These are phyloP conservation scores for Chironomus tepperi DNA, from an alignment of 1,140 invertebrate genomes.

Conservation along the genomic window DNA sequence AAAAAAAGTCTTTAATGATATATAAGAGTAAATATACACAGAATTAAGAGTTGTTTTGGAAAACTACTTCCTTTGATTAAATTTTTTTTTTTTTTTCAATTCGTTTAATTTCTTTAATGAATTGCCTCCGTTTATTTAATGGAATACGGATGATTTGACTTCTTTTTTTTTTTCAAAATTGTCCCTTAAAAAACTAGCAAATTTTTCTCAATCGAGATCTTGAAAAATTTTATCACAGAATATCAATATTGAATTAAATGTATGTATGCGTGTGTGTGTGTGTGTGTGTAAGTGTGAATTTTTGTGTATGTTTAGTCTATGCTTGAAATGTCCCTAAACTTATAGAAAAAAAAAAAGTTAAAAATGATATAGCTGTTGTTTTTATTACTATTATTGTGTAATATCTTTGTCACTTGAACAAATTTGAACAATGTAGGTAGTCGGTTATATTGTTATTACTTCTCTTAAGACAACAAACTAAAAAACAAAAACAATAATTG, in stretches of 20 bases:
- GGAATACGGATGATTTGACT: background rate
- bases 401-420: constrained; percentile 1
- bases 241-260: constrained; percentile 11
- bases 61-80: background rate
- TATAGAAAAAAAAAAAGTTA: too few relatives aligned
- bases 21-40: background rate
- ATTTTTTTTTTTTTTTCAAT: background rate
- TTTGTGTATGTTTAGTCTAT: background rate
- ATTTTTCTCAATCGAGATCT: background rate
- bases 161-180: background rate
- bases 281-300: background rate
- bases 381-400: background rate
- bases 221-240: constrained; percentile 9
- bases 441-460: constrained; percentile 1
- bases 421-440: constrained; percentile 13
- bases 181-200: background rate
- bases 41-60: background rate
- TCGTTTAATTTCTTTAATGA: background rate
- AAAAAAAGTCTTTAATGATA: constrained; percentile 9
- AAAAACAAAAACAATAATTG: background rate
- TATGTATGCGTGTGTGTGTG: background rate
- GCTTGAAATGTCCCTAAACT: too few relatives aligned
- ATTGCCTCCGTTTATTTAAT: background rate
- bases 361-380: background rate
- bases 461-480: background rate